Evolutionary conservation across 92 coral and sea anemone species (phyloP).

Genomic region (Bergia sp.): DNA sequence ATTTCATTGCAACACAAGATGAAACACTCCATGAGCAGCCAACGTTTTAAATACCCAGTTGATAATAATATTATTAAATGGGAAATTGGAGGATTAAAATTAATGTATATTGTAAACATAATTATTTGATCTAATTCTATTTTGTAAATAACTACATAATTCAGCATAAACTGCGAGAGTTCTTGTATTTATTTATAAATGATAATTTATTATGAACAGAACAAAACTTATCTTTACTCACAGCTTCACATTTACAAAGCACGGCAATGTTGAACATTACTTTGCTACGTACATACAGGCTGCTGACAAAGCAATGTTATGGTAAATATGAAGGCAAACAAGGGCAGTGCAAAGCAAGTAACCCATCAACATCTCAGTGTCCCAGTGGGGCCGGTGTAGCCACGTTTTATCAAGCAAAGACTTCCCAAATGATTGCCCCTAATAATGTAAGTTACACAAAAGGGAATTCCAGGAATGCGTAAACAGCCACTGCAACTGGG

Average conservation of each 20-base stretch:
- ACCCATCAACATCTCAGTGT: slow-evolving; percentile 44
- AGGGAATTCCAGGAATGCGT: background rate
- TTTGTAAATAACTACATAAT: too few species aligned
- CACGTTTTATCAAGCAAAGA: slow-evolving; percentile 61
- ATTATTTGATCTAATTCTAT: too few species aligned
- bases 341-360: slow-evolving; percentile 55
- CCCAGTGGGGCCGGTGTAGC: slow-evolving; percentile 56
- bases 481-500: background rate
- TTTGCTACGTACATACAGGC: slow-evolving; percentile 40
- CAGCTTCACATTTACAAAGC: too few species aligned
- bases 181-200: too few species aligned
- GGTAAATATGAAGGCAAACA: slow-evolving; percentile 63
- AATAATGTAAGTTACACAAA: slow-evolving; percentile 45
- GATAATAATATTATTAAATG: too few species aligned
- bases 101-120: too few species aligned
- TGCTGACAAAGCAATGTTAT: slow-evolving; percentile 71
- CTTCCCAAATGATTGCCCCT: slow-evolving; percentile 57
- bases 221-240: background rate
- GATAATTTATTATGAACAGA: too few species aligned
- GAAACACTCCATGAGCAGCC: too few species aligned
- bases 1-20: too few species aligned
- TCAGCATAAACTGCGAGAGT: too few species aligned
- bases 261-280: background rate
- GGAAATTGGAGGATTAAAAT: too few species aligned
- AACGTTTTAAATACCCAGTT: too few species aligned